A percentile compares a stretch with the other conserved stretches of the same genome.
Evolutionary conservation across 2,113 vertebrate genomes (phyloP).

Genomic region (Alectura lathami): DNA sequence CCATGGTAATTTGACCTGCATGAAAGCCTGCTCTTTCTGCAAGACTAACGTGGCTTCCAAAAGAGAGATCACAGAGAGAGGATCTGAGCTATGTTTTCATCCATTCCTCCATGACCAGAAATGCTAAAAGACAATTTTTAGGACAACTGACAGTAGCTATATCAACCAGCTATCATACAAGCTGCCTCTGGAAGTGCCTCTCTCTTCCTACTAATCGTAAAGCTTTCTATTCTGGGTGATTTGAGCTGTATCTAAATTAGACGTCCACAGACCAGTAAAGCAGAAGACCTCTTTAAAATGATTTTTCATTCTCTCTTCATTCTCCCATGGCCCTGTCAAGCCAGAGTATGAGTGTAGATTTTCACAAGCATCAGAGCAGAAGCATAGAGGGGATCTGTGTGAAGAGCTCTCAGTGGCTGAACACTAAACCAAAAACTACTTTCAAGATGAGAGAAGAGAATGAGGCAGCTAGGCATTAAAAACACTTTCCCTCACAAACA

Average conservation of each 20-base stretch:
- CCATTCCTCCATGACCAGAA: not conserved
- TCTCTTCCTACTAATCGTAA: not conserved
- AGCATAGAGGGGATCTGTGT: not conserved
- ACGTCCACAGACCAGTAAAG: not conserved
- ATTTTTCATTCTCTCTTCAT: not conserved
- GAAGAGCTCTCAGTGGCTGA: not conserved
- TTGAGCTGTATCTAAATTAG: not conserved
- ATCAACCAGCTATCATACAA: not conserved
- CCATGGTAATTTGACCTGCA: not conserved
- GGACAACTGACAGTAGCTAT: not conserved
- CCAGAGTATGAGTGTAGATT: not conserved
- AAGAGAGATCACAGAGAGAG: not conserved
- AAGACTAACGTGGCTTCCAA: not conserved
- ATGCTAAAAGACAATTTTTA: not conserved
- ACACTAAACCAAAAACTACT: not conserved
- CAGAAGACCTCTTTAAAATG: not conserved
- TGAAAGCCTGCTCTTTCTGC: not conserved
- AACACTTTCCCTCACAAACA: not conserved
- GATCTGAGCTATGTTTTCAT: not conserved
- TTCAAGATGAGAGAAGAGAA: not conserved
- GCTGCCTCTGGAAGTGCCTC: not conserved
- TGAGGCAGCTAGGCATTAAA: not conserved
- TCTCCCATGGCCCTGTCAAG: not conserved
- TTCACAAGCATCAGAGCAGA: not conserved
- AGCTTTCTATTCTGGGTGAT: not conserved